Evolutionary conservation across 1,140 invertebrate species (phyloP).

Genomic region (Halesus radiatus): DNA sequence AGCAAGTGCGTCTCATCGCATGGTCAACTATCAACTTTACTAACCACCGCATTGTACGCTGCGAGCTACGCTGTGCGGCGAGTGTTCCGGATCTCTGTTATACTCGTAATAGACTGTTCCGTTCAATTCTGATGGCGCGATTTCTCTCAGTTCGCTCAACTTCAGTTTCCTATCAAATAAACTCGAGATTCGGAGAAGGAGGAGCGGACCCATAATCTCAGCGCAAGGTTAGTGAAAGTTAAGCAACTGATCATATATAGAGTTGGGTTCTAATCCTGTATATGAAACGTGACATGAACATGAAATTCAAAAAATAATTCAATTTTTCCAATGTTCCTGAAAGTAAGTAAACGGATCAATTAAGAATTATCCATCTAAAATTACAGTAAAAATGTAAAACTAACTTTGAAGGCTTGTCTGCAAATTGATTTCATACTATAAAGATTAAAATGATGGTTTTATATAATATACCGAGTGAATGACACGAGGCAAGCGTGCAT

Average conservation of each 20-base stretch:
- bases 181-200: background rate
- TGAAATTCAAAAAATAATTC: too few relatives aligned
- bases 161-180: background rate
- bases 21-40: slow-evolving; percentile 15
- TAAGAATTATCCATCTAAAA: too few relatives aligned
- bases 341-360: too few relatives aligned
- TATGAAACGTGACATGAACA: too few relatives aligned
- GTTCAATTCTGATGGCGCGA: slow-evolving; percentile 14
- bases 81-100: slow-evolving; percentile 44
- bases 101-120: background rate
- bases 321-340: too few relatives aligned
- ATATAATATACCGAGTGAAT: background rate
- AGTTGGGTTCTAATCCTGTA: too few relatives aligned
- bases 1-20: background rate
- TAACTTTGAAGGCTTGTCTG: too few relatives aligned
- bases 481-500: background rate
- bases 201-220: too few relatives aligned
- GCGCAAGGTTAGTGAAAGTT: too few relatives aligned
- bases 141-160: slow-evolving; percentile 43
- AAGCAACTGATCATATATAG: too few relatives aligned
- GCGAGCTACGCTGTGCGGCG: background rate
- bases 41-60: slow-evolving; percentile 42
- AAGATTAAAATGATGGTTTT: background rate
- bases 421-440: too few relatives aligned
- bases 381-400: too few relatives aligned